Percentiles rank a stretch among this genome's conserved stretches.
phyloP scores from a whole-genome alignment of 2,113 vertebrate species.

The Stomatorhinus ivindoensis region DNA sequence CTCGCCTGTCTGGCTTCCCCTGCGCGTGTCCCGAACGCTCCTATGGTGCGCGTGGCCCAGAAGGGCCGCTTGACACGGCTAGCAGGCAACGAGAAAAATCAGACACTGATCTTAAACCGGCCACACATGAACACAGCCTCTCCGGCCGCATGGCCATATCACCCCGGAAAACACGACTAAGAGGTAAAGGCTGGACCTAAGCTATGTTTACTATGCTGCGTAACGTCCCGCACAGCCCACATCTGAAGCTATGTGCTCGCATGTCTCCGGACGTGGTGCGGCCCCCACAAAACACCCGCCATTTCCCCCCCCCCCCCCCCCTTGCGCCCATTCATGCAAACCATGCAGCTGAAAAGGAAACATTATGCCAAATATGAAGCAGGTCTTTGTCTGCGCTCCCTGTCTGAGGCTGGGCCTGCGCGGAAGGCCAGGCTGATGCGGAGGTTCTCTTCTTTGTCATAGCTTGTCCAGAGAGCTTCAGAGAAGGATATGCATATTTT shows the following conservation, averaged over 20 bases:
- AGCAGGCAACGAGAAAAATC: not conserved
- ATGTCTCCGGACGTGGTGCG: not conserved
- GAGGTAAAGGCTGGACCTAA: not conserved
- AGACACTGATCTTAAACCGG: not conserved
- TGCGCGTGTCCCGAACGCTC: not conserved
- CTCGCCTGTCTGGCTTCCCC: not conserved
- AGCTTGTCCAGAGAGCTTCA: constrained; percentile 47
- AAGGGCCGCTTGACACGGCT: not conserved
- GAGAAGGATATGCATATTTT: constrained; percentile 63
- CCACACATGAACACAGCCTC: not conserved
- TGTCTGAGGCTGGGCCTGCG: not conserved
- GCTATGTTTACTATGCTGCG: not conserved
- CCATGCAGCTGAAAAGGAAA: constrained; percentile 11
- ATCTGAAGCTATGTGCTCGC: not conserved
- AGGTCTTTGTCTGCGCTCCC: constrained; percentile 3
- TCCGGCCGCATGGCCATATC: not conserved
- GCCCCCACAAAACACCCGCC: not conserved
- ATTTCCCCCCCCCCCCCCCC: not conserved
- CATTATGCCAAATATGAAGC: constrained; percentile 9
- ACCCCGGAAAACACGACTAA: too few species aligned
- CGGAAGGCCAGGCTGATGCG: constrained; percentile 16
- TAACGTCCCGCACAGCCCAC: not conserved
- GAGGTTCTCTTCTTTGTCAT: constrained; percentile 38
- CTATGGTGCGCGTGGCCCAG: not conserved
- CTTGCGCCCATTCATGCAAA: not conserved